Evolutionary conservation across 2,888 invertebrate species (phyloP), one percentile per base, ranked within the genome.

Genomic region (Deilephila porcellus): DNA sequence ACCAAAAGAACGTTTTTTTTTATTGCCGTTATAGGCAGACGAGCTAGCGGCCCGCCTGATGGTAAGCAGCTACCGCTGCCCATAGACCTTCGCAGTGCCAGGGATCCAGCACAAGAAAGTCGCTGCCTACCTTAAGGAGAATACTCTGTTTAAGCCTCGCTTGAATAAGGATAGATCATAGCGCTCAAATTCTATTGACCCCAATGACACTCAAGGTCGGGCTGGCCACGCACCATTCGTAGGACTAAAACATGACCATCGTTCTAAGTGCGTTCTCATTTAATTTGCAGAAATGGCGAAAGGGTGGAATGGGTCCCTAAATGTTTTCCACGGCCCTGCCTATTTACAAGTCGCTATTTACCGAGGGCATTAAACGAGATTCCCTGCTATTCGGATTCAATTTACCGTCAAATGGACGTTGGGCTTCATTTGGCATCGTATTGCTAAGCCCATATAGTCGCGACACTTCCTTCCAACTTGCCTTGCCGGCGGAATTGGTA

Each of bases 331-430:
- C 89, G 34, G 64, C n/a, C 89, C 88, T 87, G 84, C 87, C 89
- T 91, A 92, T 92, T 92, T 91, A 90, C 90, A 91, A 92, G 87
- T 88, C 85, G 84, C 90, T 90, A 89, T 92, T 92, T 92, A 90
- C 90, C 81, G 84, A 64, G 64, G 86, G 85, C 78, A 80, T 81
- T 83, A 86, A 89, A 85, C 86, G 88, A 84, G 87, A 88, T 87
- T 88, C 86, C 80, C 81, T 79, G 86, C 90, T 84, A 89, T 93
- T 91, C 86, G 86, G 87, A 93, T 94, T 94, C 92, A 93, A 93
- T 94, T 93, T 91, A 88, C 90, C 88, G 88, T 88, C 88, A 88
- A 90, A 89, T 89, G 90, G 89, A 88, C 88, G 86, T 86, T 87
- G 86, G 85, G 89, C 84, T 85, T 88, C 90, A 89, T 91, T 91